Percentiles rank a stretch among this genome's conserved stretches.
phyloP scores from a whole-genome alignment of 2,888 invertebrate species.

The Deroplatys truncata region DNA sequence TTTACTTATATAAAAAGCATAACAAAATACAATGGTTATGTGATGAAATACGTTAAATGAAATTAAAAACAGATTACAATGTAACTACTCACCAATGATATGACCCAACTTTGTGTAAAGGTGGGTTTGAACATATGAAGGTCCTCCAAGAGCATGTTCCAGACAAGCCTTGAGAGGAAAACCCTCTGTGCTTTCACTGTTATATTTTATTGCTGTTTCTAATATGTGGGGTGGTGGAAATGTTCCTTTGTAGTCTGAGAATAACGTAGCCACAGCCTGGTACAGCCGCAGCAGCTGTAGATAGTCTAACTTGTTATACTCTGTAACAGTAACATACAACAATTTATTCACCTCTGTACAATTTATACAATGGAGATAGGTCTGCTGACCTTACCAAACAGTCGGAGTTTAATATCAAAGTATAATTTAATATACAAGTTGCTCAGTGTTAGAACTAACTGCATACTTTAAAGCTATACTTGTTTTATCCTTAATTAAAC shows the following conservation, averaged over 20 bases:
- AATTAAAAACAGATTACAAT: too few species aligned
- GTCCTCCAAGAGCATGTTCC: conserved; percentile 54
- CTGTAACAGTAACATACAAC: conserved; percentile 29
- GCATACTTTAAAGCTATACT: too few species aligned
- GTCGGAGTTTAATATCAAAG: too few species aligned
- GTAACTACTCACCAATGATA: conserved; percentile 47
- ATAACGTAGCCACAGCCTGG: conserved; percentile 51
- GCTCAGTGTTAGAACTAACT: too few species aligned
- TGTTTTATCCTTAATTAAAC: too few species aligned
- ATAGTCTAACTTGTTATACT: conserved; percentile 47
- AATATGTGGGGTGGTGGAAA: conserved; percentile 46
- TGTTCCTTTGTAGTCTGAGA: conserved; percentile 45
- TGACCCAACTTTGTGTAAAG: conserved; percentile 54
- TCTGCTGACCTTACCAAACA: too few species aligned
- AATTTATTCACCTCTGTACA: not conserved
- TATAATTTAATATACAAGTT: too few species aligned
- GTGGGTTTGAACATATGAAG: conserved; percentile 51
- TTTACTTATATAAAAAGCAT: too few species aligned
- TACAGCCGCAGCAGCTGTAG: conserved; percentile 51
- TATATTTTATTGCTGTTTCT: conserved; percentile 41
- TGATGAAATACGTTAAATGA: too few species aligned
- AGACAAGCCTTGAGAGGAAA: conserved; percentile 50
- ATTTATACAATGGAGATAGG: too few species aligned
- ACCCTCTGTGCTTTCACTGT: conserved; percentile 41
- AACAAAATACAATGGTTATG: too few species aligned